Base-by-base conservation (phyloP, 2,888 invertebrate genomes). In the Acanthosoma haemorrhoidale region DNA sequence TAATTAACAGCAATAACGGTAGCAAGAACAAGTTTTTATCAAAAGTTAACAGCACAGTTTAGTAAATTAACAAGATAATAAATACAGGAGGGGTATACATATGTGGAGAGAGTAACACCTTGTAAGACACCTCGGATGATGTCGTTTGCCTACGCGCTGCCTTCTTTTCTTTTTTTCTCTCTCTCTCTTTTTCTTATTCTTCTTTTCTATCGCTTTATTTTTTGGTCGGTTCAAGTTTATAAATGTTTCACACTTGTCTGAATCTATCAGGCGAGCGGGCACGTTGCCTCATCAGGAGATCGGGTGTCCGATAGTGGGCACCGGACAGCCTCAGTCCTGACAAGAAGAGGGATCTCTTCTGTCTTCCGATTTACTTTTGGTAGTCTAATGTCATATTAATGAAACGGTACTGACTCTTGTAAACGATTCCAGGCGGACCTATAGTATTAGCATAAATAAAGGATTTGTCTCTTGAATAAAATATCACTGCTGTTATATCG, bases 121-220 rank as follows among this genome's bases (percentile, higher is more conserved):
- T 64, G 64, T 64, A 64, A 64, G 64, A 64, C 64, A 64, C 64
- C 64, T 41, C 64, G 31, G 41, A 64, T 64, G 64, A 64, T 64
- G 64, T 64, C 64, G 64, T 64, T 64, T 39, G 64, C 64, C 64
- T 39, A 64, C 64, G 64, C 64, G 41, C 2, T 21, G 15, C 15
- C 16, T 11, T 21, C 64, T 21, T 29, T 39, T 41, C 29, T 9
- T 18, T 57, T 57, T 57, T 57, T 21, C 57, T 57, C 57, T n/a
- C n/a, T n/a, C n/a, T n/a, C n/a, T n/a, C n/a, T n/a, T n/a, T n/a
- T n/a, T n/a, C n/a, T 57, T 57, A 18, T 15, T 25, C 16, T 11
- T 57, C 25, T n/a, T 57, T 36, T 13, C 13, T 36, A 59, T 59
- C 59, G 34, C 29, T 51, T 51, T 51, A 25, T 51, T 51, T 51